phyloP scores from a whole-genome alignment of 2,888 invertebrate genomes.

The Eupithecia vulgata region DNA sequence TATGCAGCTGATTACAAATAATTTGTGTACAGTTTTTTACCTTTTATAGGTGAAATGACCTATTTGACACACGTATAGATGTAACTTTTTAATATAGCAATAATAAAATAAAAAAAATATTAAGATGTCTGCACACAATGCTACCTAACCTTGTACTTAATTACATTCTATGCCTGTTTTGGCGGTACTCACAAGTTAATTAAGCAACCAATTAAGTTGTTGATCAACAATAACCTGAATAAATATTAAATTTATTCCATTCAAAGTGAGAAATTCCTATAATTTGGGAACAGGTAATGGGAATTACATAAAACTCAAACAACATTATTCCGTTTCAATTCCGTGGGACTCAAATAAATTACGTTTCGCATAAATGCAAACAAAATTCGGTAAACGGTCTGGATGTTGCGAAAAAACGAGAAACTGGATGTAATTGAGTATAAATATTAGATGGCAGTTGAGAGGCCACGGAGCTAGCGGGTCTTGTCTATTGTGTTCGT shows the following conservation, averaged over 20 bases:
- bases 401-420: slow-evolving; percentile 29
- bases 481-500: not conserved
- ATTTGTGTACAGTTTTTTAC: no score
- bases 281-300: slow-evolving; percentile 4
- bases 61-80: no score
- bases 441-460: slow-evolving; percentile 45
- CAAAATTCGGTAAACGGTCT: slow-evolving; percentile 25
- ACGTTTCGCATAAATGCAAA: slow-evolving; percentile 18
- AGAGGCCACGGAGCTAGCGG: slow-evolving; percentile 31
- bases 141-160: no score
- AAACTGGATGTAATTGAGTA: slow-evolving; percentile 45
- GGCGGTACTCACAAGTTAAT: not conserved
- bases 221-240: not conserved
- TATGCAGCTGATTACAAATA: no score
- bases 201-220: not conserved
- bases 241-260: not conserved
- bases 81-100: no score
- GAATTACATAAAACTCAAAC: slow-evolving; percentile 15
- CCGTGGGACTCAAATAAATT: slow-evolving; percentile 10
- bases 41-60: no score
- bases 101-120: no score
- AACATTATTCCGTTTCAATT: slow-evolving; percentile 15
- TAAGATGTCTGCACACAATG: no score
- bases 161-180: no score
- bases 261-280: not conserved